Evolutionary conservation across 2,888 invertebrate species (phyloP).

Genomic region (Morpho deidamia): DNA sequence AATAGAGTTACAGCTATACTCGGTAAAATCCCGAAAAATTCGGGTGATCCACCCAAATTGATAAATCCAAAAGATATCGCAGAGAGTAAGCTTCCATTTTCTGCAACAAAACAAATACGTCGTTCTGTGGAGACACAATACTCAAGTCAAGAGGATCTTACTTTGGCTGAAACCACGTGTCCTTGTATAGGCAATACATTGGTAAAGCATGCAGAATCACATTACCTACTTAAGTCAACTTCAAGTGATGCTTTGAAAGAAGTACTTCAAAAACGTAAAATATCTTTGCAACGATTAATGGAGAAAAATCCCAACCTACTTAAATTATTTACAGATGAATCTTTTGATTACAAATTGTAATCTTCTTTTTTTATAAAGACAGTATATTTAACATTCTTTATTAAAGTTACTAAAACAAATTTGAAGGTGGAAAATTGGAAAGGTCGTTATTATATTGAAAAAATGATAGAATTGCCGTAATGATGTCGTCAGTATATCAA

Average conservation of each 20-base stretch:
- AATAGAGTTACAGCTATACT: constrained; percentile 43
- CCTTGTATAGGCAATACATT: constrained; percentile 35
- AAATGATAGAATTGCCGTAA: no score
- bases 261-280: constrained; percentile 40
- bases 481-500: neutral
- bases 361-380: constrained; percentile 11
- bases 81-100: constrained; percentile 44
- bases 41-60: constrained; percentile 29
- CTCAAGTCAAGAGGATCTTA: constrained; percentile 53
- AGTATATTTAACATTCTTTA: no score
- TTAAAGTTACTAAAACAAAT: no score
- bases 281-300: constrained; percentile 43
- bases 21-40: constrained; percentile 26
- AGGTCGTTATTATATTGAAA: no score
- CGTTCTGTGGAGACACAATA: constrained; percentile 54
- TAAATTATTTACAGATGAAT: constrained; percentile 60
- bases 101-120: constrained; percentile 43
- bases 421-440: no score
- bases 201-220: constrained; percentile 14
- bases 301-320: constrained; percentile 50
- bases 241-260: constrained; percentile 31
- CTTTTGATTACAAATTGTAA: constrained; percentile 40
- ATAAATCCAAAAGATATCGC: constrained; percentile 41
- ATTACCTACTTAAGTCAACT: constrained; percentile 16
- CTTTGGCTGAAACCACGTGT: constrained; percentile 33